Evolutionary conservation across 2,888 invertebrate species (phyloP).

Genomic region (Drosophila barbarae): DNA sequence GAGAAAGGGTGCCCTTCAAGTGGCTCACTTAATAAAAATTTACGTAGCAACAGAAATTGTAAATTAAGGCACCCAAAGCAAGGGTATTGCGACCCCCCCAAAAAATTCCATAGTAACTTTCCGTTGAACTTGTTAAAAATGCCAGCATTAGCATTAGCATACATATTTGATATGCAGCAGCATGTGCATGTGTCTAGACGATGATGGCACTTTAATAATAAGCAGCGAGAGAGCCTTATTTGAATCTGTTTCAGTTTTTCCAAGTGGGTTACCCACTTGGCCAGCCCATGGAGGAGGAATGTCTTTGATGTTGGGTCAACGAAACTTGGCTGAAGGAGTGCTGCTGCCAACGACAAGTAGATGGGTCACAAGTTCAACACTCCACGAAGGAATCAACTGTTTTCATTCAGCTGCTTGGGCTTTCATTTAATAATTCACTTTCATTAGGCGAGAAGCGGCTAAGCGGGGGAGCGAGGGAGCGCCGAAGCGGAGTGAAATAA

Average conservation of each 20-base stretch:
- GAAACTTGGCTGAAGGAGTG: conserved; percentile 5
- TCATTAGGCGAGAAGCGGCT: conserved; percentile 23
- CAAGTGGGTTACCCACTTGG: conserved; percentile 27
- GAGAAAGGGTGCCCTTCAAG: not conserved
- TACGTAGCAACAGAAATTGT: not conserved
- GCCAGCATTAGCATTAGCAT: conserved; percentile 18
- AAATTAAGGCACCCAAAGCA: not conserved
- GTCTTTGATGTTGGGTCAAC: conserved; percentile 37
- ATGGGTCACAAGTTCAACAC: conserved; percentile 35
- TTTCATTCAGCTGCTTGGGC: conserved; percentile 31
- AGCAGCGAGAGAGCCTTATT: conserved; percentile 19
- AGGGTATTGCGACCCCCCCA: not conserved
- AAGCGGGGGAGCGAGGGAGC: not conserved
- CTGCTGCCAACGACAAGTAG: conserved; percentile 17
- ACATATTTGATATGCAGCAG: conserved; percentile 31
- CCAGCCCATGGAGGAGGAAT: conserved; percentile 1
- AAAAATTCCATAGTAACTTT: conserved; percentile 6
- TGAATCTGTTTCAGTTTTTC: conserved; percentile 18
- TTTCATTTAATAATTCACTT: conserved; percentile 47
- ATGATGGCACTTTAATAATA: conserved; percentile 41
- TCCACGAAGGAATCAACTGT: conserved; percentile 21
- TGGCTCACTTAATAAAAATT: conserved; percentile 1
- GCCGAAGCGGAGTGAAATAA: conserved; percentile 46
- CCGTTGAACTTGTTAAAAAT: conserved; percentile 24
- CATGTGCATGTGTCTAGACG: conserved; percentile 30